Evolutionary conservation across 2,888 invertebrate species (phyloP).

Genomic region (Nematopogon swammerdamellus): DNA sequence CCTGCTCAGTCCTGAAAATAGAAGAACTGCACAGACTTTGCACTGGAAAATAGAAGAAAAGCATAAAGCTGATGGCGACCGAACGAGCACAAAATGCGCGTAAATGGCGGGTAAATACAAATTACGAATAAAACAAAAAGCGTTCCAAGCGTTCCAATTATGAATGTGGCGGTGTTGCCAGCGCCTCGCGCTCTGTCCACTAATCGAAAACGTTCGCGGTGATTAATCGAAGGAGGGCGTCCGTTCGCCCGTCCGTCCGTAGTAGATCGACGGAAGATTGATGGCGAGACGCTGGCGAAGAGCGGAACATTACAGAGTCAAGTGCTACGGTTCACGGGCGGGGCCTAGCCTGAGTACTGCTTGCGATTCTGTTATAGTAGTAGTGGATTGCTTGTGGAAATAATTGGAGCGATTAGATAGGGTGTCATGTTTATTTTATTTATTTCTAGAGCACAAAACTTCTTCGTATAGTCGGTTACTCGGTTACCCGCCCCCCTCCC

Average conservation of each 20-base stretch:
- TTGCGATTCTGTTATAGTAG: no score
- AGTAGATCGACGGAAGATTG: background rate
- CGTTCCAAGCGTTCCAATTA: constrained; percentile 37
- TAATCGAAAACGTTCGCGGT: constrained; percentile 45
- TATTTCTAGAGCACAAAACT: background rate
- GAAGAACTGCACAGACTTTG: no score
- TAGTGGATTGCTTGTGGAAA: no score
- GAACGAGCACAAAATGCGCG: background rate
- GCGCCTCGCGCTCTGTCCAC: constrained; percentile 9
- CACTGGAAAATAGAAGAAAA: background rate
- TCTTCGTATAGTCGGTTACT: background rate
- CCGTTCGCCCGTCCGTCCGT: constrained; percentile 8
- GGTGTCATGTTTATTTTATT: no score
- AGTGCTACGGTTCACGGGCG: background rate
- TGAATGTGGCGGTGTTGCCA: constrained; percentile 12
- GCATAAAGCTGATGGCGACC: no score
- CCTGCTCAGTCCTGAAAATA: no score
- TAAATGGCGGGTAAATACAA: constrained; percentile 7
- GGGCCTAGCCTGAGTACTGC: background rate
- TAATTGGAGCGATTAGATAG: no score
- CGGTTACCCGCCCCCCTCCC: no score
- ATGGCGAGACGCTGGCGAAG: background rate
- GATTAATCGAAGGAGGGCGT: constrained; percentile 46
- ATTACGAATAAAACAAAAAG: constrained; percentile 17
- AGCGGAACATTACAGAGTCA: background rate